Evolutionary conservation across 2,797 vertebrate species (phyloP), one percentile per base, ranked within the genome.

Genomic region (Myoxocephalus aenaeus): DNA sequence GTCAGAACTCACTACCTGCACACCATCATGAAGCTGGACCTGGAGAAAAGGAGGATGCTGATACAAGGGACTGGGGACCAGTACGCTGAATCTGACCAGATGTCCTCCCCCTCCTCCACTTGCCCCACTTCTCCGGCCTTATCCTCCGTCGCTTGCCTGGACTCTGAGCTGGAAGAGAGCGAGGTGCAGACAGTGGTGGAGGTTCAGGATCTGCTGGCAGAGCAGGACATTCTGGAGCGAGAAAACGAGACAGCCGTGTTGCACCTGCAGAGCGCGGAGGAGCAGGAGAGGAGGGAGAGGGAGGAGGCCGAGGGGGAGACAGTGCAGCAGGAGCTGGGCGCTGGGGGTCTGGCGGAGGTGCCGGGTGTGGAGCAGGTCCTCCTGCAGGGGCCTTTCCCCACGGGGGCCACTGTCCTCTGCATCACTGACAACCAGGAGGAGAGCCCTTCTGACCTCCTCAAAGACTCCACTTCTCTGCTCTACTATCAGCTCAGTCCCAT

Each of bases 1-100:
- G 98, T 99, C 50, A 92, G 98, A 87, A 98, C 98, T 57, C 97
- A 99, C 93, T 99, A 97, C 93, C 96, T 99, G 72, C 98, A 98
- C 94, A 99, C 98, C 85, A 93, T 99, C 92, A 98, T 99, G 98
- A 98, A 98, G 92, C 96, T 99, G 89, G 97, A 98, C 92, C 93
- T 98, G 85, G 96, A 99, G 92, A 96, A 95, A 92, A 97, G 97
- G 79, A 94, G 94, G 25, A 91, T 96, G 82, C 94, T 93, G 29
- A 83, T 93, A 32, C 88, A 86, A 17, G 89, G 84, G 22, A 5
- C 76, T 0, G 92, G 71, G 61, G 90, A 86, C 59, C 86, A 75
- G 67, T 89, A 82, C 5, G 79, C 85, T 0, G 93, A 94, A 6
- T 79, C 89, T 0, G 91, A 90, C 67, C 90, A 1, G 1, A 75